phyloP scores from a whole-genome alignment of 2,113 vertebrate genomes.

The Scatophagus argus region DNA sequence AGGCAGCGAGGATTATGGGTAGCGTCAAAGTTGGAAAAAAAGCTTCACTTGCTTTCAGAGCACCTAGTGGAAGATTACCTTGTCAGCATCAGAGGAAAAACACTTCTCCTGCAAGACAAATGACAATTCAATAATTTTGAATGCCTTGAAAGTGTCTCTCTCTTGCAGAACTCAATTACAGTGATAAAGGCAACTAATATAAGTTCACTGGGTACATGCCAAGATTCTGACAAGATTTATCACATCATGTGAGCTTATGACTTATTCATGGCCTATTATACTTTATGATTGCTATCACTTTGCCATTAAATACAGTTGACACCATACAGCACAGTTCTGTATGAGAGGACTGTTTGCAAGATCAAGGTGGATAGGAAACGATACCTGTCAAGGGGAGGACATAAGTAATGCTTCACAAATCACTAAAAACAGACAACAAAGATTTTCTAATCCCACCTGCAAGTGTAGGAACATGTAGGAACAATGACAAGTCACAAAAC shows the following conservation, averaged over 20 bases:
- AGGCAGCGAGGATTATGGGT: slow-evolving; percentile 61
- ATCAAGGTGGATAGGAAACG: slow-evolving; percentile 32
- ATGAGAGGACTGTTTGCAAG: slow-evolving; percentile 40
- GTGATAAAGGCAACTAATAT: slow-evolving; percentile 66
- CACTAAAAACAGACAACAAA: background rate
- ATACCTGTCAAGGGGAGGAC: slow-evolving; percentile 16
- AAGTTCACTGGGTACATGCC: slow-evolving; percentile 59
- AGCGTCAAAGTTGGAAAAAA: slow-evolving; percentile 32
- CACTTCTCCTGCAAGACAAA: slow-evolving; percentile 65
- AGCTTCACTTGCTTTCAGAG: slow-evolving; percentile 40
- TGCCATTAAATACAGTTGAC: slow-evolving; percentile 66
- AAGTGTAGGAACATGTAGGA: background rate
- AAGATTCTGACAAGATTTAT: slow-evolving; percentile 66
- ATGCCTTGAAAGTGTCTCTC: slow-evolving; percentile 58
- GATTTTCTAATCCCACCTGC: background rate
- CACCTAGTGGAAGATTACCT: slow-evolving; percentile 65
- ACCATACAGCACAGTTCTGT: slow-evolving; percentile 20
- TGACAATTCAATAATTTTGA: slow-evolving; percentile 69
- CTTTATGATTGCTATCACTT: slow-evolving; percentile 68
- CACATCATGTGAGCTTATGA: slow-evolving; percentile 59
- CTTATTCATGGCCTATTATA: slow-evolving; percentile 74
- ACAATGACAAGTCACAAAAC: background rate
- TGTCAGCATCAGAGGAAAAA: slow-evolving; percentile 67
- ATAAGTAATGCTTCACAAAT: slow-evolving; percentile 23
- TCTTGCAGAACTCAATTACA: slow-evolving; percentile 71